Conservation (phyloP, 2,113 vertebrate species). For the Promerops cafer region DNA sequence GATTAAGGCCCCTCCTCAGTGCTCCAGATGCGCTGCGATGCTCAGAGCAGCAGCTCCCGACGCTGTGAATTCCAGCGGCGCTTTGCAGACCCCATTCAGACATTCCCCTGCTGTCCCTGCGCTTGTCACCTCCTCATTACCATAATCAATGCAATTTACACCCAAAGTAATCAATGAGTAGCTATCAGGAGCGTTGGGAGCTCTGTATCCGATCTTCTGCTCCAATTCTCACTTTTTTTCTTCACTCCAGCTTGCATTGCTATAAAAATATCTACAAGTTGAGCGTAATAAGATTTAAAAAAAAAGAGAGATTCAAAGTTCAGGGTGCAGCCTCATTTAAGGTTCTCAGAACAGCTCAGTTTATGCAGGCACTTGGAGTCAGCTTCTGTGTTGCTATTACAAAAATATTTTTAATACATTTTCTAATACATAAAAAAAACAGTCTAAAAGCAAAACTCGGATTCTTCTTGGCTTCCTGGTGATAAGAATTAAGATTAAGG, state of each 20-base stretch:
- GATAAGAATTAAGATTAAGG: not conserved
- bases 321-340: not conserved
- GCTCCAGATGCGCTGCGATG: not conserved
- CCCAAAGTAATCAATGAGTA: not conserved
- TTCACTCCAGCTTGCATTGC: not conserved
- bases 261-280: not conserved
- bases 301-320: not conserved
- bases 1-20: not conserved
- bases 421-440: not conserved
- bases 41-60: not conserved
- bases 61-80: not conserved
- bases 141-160: not conserved
- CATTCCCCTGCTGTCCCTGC: not conserved
- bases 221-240: not conserved
- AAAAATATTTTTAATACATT: not conserved
- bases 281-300: not conserved
- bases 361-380: not conserved
- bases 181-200: accelerated
- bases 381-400: not conserved
- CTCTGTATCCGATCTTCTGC: not conserved
- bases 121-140: not conserved
- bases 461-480: not conserved
- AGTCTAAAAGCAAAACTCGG: not conserved
- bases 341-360: not conserved
- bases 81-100: not conserved